Evolutionary conservation across 2,888 invertebrate genomes (phyloP), one percentile per base, ranked within the genome.

Genomic region (Gnatocerus cornutus): DNA sequence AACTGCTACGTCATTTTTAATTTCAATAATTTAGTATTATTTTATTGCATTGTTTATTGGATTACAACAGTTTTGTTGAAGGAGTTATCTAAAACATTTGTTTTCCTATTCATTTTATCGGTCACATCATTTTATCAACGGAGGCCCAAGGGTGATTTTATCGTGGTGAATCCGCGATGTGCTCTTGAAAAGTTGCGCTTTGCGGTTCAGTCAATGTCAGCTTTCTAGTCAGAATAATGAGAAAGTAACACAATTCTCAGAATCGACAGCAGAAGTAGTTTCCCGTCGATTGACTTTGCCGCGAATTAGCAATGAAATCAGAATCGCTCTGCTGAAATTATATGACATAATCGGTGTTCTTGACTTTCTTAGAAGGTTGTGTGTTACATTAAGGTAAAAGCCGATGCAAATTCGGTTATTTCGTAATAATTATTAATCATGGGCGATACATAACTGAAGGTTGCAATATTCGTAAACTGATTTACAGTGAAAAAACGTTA

Each of bases 401-500:
- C 50, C 14, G 27, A 56, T 27, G 45, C 53, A 59, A 67, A 67
- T 59, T 71, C 59, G 43, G 46, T 14, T 63, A 61, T 67, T 67
- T 67, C 56, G 50, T 70, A 66, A 69, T 58, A 27, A 50, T 43
- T 48, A 30, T 56, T 46, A 46, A 39, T 68, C 37, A 68, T 56
- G 56, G 56, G 55, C 71, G 61, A n/a, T 66, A 68, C 55, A 68
- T 55, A 71, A 62, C 62, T 71, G 76, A 78, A 78, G 76, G 76
- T 67, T 46, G 67, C 16, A 50, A 61, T 72, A 78, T 76, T 73
- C 71, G 71, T 74, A 71, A 75, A 75, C 72, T 64, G 71, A 75
- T 76, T 77, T 75, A 72, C 72, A 74, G 73, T 72, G 73, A 75
- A 76, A 75, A 74, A 75, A 74, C 76, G 74, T 76, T 78, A 77